Conservation (phyloP, 2,797 vertebrate species). For the Melanotaenia parkinsoni region DNA sequence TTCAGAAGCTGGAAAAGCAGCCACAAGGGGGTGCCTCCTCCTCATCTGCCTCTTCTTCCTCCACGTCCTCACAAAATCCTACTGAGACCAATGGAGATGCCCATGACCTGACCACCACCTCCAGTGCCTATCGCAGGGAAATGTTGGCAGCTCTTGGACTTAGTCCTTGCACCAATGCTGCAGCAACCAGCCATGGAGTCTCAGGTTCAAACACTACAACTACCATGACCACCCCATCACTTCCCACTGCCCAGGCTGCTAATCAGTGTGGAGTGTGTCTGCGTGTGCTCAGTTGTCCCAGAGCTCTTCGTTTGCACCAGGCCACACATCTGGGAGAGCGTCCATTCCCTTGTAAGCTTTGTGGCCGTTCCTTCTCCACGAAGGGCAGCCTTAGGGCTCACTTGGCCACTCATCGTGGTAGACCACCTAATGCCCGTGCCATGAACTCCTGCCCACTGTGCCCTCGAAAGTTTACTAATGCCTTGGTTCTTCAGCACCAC, state of each 20-base stretch:
- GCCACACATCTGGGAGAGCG: slow-evolving; percentile 92
- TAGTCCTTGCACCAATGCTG: slow-evolving; percentile 73
- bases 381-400: slow-evolving; percentile 92
- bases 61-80: slow-evolving; percentile 59
- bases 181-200: slow-evolving; percentile 62
- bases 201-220: slow-evolving; percentile 55
- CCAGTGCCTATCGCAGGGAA: slow-evolving; percentile 81
- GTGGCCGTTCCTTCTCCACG: slow-evolving; percentile 92
- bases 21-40: slow-evolving; percentile 65
- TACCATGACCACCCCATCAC: slow-evolving; percentile 38
- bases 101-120: slow-evolving; percentile 75
- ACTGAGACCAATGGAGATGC: slow-evolving; percentile 66
- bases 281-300: slow-evolving; percentile 90
- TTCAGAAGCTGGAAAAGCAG: slow-evolving; percentile 92
- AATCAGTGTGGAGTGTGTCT: slow-evolving; percentile 94
- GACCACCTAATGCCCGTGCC: slow-evolving; percentile 87
- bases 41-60: slow-evolving; percentile 55
- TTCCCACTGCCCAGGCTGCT: slow-evolving; percentile 74
- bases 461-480: slow-evolving; percentile 94
- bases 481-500: slow-evolving; percentile 92
- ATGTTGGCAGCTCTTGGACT: slow-evolving; percentile 85
- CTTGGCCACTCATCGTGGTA: slow-evolving; percentile 89
- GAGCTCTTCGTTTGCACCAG: slow-evolving; percentile 91
- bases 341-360: slow-evolving; percentile 93
- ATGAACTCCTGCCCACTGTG: slow-evolving; percentile 93